A percentile compares a stretch with the other conserved stretches of the same genome.
These are phyloP conservation scores for Darevskia mixta DNA, from an alignment of 2,797 vertebrate genomes.

Conservation along the genomic window DNA sequence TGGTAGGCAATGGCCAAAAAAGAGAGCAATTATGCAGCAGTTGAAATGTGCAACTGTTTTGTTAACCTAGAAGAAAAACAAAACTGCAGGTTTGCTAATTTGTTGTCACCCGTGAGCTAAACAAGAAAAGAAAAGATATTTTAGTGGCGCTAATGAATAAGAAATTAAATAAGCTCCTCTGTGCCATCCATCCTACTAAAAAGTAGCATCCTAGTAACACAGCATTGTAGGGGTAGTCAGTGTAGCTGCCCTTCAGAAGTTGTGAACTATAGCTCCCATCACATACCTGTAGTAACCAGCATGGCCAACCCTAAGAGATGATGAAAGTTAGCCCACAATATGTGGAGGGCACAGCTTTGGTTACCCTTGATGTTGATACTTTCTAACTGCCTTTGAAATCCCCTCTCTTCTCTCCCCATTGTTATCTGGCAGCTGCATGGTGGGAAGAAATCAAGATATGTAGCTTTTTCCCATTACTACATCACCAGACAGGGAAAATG, in stretches of 20 bases:
- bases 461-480: no score
- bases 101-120: background rate
- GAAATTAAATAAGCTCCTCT: background rate
- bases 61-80: background rate
- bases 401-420: background rate
- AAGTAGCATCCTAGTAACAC: no score
- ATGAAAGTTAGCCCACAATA: no score
- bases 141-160: background rate
- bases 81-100: background rate
- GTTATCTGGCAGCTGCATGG: background rate
- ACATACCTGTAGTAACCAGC: no score
- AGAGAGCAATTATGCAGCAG: background rate
- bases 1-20: background rate
- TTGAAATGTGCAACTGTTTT: background rate
- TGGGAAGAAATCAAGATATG: no score
- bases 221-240: no score
- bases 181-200: no score
- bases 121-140: background rate
- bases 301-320: no score
- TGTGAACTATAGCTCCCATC: no score
- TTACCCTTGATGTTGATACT: background rate
- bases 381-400: background rate
- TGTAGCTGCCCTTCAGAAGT: no score
- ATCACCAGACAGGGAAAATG: background rate
- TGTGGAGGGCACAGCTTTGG: no score